phyloP scores from a whole-genome alignment of 2,113 vertebrate species.

The Saccopteryx leptura region DNA sequence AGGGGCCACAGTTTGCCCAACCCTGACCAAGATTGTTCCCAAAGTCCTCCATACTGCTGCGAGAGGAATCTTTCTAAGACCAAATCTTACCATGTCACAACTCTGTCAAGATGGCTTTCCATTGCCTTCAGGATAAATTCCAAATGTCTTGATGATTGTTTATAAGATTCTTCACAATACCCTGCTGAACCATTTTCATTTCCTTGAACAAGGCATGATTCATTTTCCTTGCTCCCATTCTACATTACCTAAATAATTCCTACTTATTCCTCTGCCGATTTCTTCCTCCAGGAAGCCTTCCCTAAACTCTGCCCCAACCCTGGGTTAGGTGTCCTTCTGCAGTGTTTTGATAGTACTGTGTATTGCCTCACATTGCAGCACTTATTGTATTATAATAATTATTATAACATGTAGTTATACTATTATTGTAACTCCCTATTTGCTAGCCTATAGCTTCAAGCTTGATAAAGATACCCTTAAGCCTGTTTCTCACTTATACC shows the following conservation, averaged over 20 bases:
- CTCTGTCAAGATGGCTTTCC: background rate
- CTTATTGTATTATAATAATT: background rate
- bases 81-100: background rate
- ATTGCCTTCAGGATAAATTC: background rate
- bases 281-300: conserved; percentile 10
- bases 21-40: background rate
- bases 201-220: background rate
- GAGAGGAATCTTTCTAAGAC: background rate
- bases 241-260: background rate
- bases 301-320: background rate
- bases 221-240: background rate
- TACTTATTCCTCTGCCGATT: background rate
- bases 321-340: background rate
- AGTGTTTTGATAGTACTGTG: background rate
- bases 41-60: background rate
- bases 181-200: background rate
- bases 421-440: background rate
- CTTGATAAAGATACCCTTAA: background rate
- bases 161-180: background rate
- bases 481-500: background rate
- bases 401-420: background rate
- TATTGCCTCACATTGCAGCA: background rate
- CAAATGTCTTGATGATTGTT: background rate
- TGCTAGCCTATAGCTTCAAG: background rate
- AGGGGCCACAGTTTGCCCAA: background rate